phyloP scores from a whole-genome alignment of 2,113 vertebrate genomes.

The Microtus richardsoni region DNA sequence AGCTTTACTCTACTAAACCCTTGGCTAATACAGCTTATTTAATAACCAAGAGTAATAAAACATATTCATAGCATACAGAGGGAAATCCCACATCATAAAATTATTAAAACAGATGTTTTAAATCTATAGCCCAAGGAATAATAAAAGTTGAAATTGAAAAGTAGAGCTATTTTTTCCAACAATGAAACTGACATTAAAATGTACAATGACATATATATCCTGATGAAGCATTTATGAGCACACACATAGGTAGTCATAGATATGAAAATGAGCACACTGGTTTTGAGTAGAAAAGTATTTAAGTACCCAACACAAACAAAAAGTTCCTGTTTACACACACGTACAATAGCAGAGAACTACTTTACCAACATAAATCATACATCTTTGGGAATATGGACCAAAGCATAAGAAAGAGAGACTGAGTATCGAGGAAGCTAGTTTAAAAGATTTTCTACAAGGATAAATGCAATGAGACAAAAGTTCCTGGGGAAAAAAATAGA shows the following conservation, averaged over 20 bases:
- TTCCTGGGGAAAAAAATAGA: neutral
- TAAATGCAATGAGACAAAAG: constrained; percentile 17
- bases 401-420: neutral
- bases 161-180: neutral
- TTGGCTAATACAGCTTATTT: too few species aligned
- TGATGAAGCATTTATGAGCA: neutral
- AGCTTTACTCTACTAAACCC: too few species aligned
- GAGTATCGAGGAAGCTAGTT: constrained; percentile 6
- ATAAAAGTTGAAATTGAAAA: neutral
- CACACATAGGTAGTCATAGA: neutral
- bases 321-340: constrained; percentile 56
- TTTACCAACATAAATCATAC: constrained; percentile 46
- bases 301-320: constrained; percentile 60
- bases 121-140: neutral
- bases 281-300: constrained; percentile 55
- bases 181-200: neutral
- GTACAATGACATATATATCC: neutral
- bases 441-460: neutral
- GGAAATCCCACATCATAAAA: neutral
- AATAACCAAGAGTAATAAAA: too few species aligned
- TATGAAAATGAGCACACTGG: neutral
- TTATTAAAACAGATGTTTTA: neutral
- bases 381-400: constrained; percentile 48
- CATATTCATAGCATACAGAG: too few species aligned
- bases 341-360: constrained; percentile 56